Percentiles rank a stretch among this genome's conserved stretches.
phyloP scores from a whole-genome alignment of 2,888 invertebrate genomes.

The Hypselothyrea guttata region DNA sequence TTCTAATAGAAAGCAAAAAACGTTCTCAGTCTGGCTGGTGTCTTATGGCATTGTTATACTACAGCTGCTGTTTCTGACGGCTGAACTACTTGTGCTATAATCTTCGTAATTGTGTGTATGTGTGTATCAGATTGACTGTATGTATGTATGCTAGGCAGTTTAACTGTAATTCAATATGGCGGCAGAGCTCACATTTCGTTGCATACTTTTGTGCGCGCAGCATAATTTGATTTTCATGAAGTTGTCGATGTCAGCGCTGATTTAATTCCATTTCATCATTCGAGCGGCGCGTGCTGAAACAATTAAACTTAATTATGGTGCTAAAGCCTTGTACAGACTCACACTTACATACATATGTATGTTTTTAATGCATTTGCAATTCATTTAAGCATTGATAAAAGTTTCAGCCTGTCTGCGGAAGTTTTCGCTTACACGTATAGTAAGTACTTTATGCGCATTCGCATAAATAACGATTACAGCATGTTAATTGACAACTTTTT shows the following conservation, averaged over 20 bases:
- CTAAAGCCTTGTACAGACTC: constrained; percentile 26
- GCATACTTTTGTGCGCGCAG: constrained; percentile 56
- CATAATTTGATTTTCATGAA: constrained; percentile 72
- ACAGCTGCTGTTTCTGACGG: constrained; percentile 45
- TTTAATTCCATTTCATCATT: constrained; percentile 69
- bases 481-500: constrained; percentile 72
- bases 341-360: constrained; percentile 2
- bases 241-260: constrained; percentile 74
- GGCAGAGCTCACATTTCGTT: constrained; percentile 47
- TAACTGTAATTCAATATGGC: constrained; percentile 72
- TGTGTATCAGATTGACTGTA: constrained; percentile 36
- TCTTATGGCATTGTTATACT: constrained; percentile 16
- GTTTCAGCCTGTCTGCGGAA: constrained; percentile 40
- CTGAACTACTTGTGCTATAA: constrained; percentile 42
- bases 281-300: constrained; percentile 53
- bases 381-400: constrained; percentile 63
- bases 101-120: neutral
- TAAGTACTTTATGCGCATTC: constrained; percentile 18
- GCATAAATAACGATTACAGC: constrained; percentile 55
- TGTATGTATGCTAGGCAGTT: too few relatives aligned
- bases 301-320: constrained; percentile 77
- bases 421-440: constrained; percentile 36
- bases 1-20: neutral
- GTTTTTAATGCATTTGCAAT: constrained; percentile 34
- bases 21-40: neutral